These are phyloP conservation scores for Redunca redunca DNA, from an alignment of 2,113 vertebrate genomes.

Conservation along the genomic window DNA sequence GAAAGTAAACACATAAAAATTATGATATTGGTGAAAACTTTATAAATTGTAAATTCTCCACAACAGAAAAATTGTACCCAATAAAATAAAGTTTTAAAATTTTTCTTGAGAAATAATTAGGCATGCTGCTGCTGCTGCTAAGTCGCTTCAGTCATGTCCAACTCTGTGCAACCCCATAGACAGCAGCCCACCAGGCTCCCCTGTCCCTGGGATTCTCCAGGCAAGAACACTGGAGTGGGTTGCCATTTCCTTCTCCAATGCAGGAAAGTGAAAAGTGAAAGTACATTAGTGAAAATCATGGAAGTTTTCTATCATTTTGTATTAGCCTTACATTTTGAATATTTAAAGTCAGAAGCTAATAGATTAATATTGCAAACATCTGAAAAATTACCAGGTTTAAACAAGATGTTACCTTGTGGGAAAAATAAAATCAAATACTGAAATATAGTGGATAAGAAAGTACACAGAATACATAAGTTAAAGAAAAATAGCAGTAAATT, in stretches of 20 bases:
- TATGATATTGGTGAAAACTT: background rate
- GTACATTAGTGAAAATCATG: background rate
- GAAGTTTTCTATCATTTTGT: background rate
- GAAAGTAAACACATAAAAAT: background rate
- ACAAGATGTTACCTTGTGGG: background rate
- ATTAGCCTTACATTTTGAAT: background rate
- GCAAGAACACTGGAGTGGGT: too few species aligned
- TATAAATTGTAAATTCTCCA: background rate
- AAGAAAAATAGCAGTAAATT: constrained; percentile 12
- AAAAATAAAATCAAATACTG: background rate
- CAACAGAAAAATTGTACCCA: background rate
- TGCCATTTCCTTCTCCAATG: too few species aligned
- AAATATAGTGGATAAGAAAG: background rate
- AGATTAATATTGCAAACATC: background rate
- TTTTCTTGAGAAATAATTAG: background rate
- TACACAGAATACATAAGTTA: background rate
- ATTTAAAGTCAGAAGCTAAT: background rate
- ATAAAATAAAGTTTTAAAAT: background rate
- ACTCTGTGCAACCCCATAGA: too few species aligned
- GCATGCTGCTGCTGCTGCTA: too few species aligned
- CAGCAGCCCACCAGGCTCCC: too few species aligned
- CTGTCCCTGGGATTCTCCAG: too few species aligned
- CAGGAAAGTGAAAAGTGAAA: too few species aligned
- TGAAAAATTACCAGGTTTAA: background rate
- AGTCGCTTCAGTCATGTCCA: too few species aligned